These are phyloP conservation scores for Tachystola acroxantha DNA, from an alignment of 2,888 invertebrate species.

Conservation along the genomic window DNA sequence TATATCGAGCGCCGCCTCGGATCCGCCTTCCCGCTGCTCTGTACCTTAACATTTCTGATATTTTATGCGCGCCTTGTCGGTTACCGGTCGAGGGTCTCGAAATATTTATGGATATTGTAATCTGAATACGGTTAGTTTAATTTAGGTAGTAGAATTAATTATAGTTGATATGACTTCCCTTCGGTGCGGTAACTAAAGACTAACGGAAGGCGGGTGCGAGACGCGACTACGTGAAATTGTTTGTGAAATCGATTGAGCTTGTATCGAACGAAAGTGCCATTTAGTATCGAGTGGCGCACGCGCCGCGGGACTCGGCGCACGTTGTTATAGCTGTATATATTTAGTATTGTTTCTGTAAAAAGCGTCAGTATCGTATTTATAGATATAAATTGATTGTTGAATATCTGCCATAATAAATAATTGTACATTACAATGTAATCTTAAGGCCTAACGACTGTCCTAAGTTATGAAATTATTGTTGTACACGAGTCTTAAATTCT, in stretches of 20 bases:
- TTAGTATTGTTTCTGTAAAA: conserved; percentile 61
- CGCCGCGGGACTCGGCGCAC: conserved; percentile 34
- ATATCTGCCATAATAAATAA: conserved; percentile 76
- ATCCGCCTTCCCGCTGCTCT: conserved; percentile 21
- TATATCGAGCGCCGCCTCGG: conserved; percentile 16
- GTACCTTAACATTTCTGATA: conserved; percentile 30
- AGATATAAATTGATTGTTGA: conserved; percentile 65
- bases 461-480: conserved; percentile 64
- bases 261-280: conserved; percentile 56
- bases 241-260: conserved; percentile 21
- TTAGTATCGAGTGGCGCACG: conserved; percentile 25
- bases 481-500: conserved; percentile 43
- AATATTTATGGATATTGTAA: conserved; percentile 34
- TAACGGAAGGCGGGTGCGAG: conserved; percentile 19
- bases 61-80: conserved; percentile 31
- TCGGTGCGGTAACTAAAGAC: conserved; percentile 22
- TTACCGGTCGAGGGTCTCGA: conserved; percentile 29
- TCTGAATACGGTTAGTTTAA: conserved; percentile 30
- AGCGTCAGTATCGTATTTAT: conserved; percentile 62
- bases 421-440: conserved; percentile 69
- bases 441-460: conserved; percentile 76
- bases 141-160: conserved; percentile 36
- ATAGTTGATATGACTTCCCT: conserved; percentile 30
- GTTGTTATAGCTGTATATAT: conserved; percentile 50
- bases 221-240: conserved; percentile 10